phyloP scores from a whole-genome alignment of 2,113 vertebrate genomes.

The Heterotilapia buettikoferi region DNA sequence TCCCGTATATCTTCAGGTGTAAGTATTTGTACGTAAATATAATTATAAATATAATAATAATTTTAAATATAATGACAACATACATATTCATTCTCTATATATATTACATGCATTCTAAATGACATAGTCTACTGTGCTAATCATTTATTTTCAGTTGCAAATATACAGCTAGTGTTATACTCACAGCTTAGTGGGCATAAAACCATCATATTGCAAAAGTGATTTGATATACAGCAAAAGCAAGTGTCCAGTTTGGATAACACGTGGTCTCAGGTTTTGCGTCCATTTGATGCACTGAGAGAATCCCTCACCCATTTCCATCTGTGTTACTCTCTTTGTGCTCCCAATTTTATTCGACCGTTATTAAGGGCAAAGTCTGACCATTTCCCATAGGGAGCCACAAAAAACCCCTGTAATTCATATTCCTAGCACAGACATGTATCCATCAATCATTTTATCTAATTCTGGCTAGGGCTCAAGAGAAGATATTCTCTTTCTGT shows the following conservation, averaged over 20 bases:
- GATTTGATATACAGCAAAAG: neutral
- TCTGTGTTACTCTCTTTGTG: neutral
- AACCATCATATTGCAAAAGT: neutral
- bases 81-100: neutral
- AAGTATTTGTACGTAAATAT: neutral
- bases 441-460: slow-evolving; percentile 66
- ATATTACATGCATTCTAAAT: neutral
- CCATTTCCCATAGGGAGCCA: slow-evolving; percentile 38
- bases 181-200: neutral
- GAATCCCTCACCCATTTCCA: neutral
- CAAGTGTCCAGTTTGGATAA: neutral
- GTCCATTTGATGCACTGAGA: neutral
- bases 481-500: slow-evolving; percentile 43
- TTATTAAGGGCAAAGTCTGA: neutral
- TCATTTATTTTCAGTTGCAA: neutral
- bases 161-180: neutral
- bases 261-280: neutral
- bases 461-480: slow-evolving; percentile 41
- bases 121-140: neutral
- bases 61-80: neutral
- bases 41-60: neutral
- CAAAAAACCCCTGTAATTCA: slow-evolving; percentile 59
- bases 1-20: neutral
- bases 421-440: slow-evolving; percentile 60
- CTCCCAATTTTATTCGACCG: neutral